phyloP scores from a whole-genome alignment of 1,140 invertebrate genomes.

The Drosophila tropicalis region DNA sequence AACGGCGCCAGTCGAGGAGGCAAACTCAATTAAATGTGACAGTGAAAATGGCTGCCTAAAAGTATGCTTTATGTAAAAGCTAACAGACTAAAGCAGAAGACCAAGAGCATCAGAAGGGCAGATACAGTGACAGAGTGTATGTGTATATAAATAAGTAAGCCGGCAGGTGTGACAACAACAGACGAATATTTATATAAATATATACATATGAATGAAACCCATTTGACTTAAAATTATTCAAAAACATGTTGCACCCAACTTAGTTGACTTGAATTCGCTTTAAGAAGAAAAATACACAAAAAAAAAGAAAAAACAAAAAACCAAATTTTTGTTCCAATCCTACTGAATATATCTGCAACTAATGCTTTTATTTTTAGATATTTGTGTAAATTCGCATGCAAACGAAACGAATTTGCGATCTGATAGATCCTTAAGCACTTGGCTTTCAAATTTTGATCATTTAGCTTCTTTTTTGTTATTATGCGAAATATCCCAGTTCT shows the following conservation, averaged over 20 bases:
- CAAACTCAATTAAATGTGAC: constrained; percentile 82
- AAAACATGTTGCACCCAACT: not conserved
- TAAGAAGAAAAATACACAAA: too few relatives aligned
- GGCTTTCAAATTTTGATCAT: not conserved
- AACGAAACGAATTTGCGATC: too few relatives aligned
- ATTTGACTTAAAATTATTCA: not conserved
- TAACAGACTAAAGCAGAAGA: not conserved
- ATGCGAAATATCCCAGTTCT: not conserved
- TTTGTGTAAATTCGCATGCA: too few relatives aligned
- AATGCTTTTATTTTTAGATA: too few relatives aligned
- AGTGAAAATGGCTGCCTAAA: constrained; percentile 77
- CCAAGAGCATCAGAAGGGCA: not conserved
- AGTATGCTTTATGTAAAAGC: constrained; percentile 69
- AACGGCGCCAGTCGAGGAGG: constrained; percentile 54
- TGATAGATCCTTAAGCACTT: not conserved
- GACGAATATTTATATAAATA: not conserved
- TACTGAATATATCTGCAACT: too few relatives aligned
- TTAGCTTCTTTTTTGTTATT: not conserved
- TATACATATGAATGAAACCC: not conserved
- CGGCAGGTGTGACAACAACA: constrained; percentile 4
- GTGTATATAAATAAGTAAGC: not conserved
- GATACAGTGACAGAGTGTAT: not conserved
- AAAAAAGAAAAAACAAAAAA: too few relatives aligned
- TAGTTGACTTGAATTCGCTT: not conserved
- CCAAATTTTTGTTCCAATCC: too few relatives aligned